phyloP scores from a whole-genome alignment of 37 sponge, comb jelly and placozoan species.

The Oopsacas minuta region DNA sequence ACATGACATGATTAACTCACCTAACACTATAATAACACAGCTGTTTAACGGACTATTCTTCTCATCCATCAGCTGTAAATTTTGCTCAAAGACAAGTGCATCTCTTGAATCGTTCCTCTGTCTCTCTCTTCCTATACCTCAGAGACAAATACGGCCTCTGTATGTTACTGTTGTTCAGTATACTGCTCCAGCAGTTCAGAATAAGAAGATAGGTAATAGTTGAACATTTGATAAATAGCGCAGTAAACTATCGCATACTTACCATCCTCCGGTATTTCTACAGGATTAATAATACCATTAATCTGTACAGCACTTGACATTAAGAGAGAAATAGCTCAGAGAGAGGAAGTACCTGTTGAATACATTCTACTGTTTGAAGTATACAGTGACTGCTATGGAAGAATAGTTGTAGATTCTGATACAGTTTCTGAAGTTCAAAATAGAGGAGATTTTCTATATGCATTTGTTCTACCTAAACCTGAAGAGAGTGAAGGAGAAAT shows the following conservation, averaged over 20 bases:
- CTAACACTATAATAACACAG: constrained; percentile 16
- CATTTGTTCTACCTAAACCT: neutral
- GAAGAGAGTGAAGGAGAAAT: neutral
- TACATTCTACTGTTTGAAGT: neutral
- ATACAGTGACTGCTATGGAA: neutral
- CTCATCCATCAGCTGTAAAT: constrained; percentile 57
- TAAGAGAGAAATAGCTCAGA: neutral
- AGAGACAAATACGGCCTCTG: constrained; percentile 37
- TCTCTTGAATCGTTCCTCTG: constrained; percentile 86
- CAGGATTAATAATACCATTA: neutral
- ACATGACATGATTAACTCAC: neutral
- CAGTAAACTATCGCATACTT: too few species aligned
- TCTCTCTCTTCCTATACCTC: constrained; percentile 77
- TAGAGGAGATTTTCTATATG: constrained; percentile 3
- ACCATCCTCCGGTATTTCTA: neutral
- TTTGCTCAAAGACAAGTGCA: constrained; percentile 39
- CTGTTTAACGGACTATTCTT: constrained; percentile 67
- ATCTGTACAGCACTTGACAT: constrained; percentile 7
- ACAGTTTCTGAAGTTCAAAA: neutral
- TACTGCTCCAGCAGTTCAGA: neutral
- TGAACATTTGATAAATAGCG: too few species aligned
- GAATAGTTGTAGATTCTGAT: neutral
- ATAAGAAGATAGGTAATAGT: neutral
- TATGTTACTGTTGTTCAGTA: constrained; percentile 61
- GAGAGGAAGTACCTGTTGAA: neutral